These are phyloP conservation scores for Girardinus metallicus DNA, from an alignment of 2,797 vertebrate species.

Conservation along the genomic window DNA sequence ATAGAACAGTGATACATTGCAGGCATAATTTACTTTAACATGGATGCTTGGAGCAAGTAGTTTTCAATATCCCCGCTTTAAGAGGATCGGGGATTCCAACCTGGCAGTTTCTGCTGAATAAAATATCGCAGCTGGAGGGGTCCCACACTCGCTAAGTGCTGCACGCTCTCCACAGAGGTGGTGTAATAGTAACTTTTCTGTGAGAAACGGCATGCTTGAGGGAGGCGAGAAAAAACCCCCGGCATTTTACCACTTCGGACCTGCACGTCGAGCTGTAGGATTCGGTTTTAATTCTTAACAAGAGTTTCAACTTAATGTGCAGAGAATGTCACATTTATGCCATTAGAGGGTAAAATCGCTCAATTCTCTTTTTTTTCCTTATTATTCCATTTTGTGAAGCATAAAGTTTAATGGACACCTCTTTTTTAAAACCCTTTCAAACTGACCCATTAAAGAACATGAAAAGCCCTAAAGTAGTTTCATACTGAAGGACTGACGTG, in stretches of 20 bases:
- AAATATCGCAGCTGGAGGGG: conserved; percentile 47
- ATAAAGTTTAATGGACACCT: background rate
- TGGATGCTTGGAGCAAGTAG: conserved; percentile 7
- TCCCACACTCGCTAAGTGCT: conserved; percentile 9
- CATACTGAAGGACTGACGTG: background rate
- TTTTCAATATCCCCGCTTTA: conserved; percentile 20
- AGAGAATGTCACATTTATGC: background rate
- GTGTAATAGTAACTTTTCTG: conserved; percentile 11
- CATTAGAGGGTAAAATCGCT: background rate
- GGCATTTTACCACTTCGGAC: background rate
- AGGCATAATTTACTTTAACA: background rate
- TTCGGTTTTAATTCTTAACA: background rate
- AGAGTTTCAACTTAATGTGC: background rate
- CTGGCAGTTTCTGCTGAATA: conserved; percentile 41
- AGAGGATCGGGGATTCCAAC: conserved; percentile 47
- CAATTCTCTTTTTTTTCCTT: background rate
- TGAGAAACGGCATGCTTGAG: background rate
- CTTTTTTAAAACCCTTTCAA: background rate
- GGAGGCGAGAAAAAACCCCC: background rate
- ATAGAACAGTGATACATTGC: background rate
- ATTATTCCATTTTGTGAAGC: background rate
- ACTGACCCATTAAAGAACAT: background rate
- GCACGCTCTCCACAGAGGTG: conserved; percentile 4
- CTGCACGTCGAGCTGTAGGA: background rate
- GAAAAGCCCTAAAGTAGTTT: background rate